phyloP scores from a whole-genome alignment of 1,140 invertebrate species.

The Zaprionus ghesquierei region DNA sequence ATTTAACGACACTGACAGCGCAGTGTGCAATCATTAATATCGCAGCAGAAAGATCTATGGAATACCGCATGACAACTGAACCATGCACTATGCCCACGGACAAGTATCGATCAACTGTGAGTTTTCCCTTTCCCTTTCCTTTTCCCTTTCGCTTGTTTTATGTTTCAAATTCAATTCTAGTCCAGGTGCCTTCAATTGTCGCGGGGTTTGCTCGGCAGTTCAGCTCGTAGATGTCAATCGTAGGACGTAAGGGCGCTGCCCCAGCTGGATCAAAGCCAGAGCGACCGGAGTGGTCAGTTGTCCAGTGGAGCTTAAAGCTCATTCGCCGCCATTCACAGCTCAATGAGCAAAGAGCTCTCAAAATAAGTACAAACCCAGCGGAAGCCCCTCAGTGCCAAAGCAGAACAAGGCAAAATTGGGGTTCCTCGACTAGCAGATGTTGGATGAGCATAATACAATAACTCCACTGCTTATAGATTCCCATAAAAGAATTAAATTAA shows the following conservation, averaged over 20 bases:
- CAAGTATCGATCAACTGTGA: slow-evolving; percentile 34
- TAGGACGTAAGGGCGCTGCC: background rate
- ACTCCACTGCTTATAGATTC: background rate
- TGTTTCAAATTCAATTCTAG: too few relatives aligned
- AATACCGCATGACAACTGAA: slow-evolving; percentile 12
- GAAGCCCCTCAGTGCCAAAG: background rate
- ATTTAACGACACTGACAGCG: slow-evolving; percentile 53
- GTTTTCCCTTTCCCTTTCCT: slow-evolving; percentile 11
- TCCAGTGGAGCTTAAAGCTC: slow-evolving; percentile 46
- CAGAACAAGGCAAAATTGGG: background rate
- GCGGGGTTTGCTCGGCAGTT: slow-evolving; percentile 21
- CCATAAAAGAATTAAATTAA: background rate
- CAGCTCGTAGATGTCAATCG: slow-evolving; percentile 19
- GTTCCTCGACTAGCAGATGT: background rate
- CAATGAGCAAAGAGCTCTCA: slow-evolving; percentile 62
- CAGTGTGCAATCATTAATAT: slow-evolving; percentile 72
- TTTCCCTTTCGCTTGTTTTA: slow-evolving; percentile 17
- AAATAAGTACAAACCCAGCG: slow-evolving; percentile 51
- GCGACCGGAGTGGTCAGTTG: slow-evolving; percentile 22
- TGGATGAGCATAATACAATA: background rate
- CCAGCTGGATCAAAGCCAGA: slow-evolving; percentile 20
- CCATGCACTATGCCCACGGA: slow-evolving; percentile 9
- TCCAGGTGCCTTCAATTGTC: slow-evolving; percentile 53
- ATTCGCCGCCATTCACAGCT: slow-evolving; percentile 52
- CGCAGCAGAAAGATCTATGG: slow-evolving; percentile 4